Conservation (phyloP, 2,113 vertebrate genomes). For the Python bivittatus region DNA sequence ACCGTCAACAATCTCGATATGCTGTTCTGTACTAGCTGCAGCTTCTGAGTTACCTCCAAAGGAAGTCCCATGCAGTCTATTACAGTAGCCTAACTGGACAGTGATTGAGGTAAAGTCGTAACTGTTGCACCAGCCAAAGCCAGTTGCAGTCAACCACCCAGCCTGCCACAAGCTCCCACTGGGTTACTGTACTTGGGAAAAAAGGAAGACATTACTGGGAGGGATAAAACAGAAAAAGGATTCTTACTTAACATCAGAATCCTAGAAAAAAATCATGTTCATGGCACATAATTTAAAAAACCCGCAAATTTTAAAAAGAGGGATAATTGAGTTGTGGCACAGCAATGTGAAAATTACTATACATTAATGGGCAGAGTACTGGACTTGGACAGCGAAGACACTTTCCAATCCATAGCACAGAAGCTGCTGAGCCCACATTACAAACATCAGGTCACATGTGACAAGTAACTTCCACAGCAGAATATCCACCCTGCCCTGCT, state of each 20-base stretch:
- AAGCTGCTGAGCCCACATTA: background rate
- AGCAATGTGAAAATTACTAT: background rate
- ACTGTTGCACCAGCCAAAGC: too few relatives aligned
- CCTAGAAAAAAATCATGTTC: too few relatives aligned
- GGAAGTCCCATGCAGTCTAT: too few relatives aligned
- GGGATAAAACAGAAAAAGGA: background rate
- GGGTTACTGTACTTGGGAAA: background rate
- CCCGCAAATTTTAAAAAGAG: background rate
- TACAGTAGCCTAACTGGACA: too few relatives aligned
- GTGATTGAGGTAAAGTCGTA: too few relatives aligned
- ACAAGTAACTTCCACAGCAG: background rate
- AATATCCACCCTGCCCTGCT: background rate
- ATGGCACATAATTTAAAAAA: too few relatives aligned
- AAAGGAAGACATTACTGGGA: background rate
- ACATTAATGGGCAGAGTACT: background rate
- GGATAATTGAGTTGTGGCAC: background rate
- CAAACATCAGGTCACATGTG: background rate
- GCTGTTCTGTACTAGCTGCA: too few relatives aligned
- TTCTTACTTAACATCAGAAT: background rate
- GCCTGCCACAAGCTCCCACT: background rate
- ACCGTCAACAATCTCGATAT: too few relatives aligned
- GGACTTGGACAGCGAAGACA: background rate
- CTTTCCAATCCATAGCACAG: background rate
- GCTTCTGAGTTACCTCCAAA: too few relatives aligned
- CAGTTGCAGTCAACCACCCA: background rate